Evolutionary conservation across 2,888 invertebrate species (phyloP).

Genomic region (Silvanus unidentatus): DNA sequence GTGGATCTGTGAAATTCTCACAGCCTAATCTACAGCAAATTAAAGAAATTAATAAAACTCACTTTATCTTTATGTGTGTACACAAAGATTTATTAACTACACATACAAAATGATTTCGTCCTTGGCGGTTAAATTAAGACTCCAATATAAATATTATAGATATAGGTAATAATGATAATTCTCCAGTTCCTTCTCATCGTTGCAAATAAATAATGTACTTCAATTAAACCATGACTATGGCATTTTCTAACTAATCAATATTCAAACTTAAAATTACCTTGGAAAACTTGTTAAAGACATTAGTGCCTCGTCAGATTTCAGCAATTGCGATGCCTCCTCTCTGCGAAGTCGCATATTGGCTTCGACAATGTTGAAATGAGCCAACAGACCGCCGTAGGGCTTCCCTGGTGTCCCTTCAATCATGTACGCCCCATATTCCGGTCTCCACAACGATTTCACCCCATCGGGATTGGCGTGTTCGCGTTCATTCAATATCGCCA

Average conservation of each 20-base stretch:
- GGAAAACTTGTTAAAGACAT: slow-evolving; percentile 93
- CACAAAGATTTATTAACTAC: not conserved
- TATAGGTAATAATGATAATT: no score
- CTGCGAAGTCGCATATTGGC: slow-evolving; percentile 92
- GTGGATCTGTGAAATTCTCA: slow-evolving; percentile 80
- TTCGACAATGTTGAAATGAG: slow-evolving; percentile 97
- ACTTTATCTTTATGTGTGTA: no score
- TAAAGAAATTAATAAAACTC: slow-evolving; percentile 1
- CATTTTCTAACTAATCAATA: no score
- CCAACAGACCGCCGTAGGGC: slow-evolving; percentile 89
- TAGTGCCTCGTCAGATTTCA: slow-evolving; percentile 74
- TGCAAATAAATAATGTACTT: no score
- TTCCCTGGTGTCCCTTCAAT: slow-evolving; percentile 97
- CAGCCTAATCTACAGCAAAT: slow-evolving; percentile 69
- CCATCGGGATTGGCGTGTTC: slow-evolving; percentile 68
- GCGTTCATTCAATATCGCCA: slow-evolving; percentile 74
- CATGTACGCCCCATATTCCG: slow-evolving; percentile 99
- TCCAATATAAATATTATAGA: no score
- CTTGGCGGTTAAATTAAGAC: no score
- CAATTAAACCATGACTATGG: no score
- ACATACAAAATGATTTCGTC: not conserved
- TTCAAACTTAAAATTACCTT: slow-evolving; percentile 54
- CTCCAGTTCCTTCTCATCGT: no score
- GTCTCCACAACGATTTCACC: slow-evolving; percentile 89
- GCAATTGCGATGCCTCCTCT: slow-evolving; percentile 72